These are phyloP conservation scores for Itoplectis maculator DNA, from an alignment of 2,888 invertebrate species.

Conservation along the genomic window DNA sequence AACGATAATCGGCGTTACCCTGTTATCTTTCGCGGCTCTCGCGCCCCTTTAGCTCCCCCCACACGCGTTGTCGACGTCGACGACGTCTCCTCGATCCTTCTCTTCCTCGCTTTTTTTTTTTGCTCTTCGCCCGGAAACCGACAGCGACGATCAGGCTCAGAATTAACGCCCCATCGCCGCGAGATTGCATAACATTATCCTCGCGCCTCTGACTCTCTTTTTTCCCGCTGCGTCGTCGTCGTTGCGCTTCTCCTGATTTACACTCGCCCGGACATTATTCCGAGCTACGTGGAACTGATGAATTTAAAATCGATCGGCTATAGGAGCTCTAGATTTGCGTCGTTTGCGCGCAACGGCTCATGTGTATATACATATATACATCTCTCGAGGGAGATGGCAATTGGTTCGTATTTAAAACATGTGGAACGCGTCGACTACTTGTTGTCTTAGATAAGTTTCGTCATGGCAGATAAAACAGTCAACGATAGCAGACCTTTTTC, in stretches of 20 bases:
- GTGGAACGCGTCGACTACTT: too few relatives aligned
- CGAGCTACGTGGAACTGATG: conserved; percentile 24
- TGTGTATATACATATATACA: not conserved
- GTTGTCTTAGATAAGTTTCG: too few relatives aligned
- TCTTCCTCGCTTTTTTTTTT: conserved; percentile 54
- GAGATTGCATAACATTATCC: conserved; percentile 71
- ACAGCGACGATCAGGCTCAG: conserved; percentile 48
- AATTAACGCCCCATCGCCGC: conserved; percentile 56
- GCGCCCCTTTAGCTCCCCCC: conserved; percentile 61
- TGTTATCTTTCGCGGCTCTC: conserved; percentile 75
- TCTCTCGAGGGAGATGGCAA: not conserved
- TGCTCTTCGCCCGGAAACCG: conserved; percentile 64
- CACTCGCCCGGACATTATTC: conserved; percentile 14
- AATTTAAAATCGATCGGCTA: not conserved
- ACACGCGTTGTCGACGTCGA: conserved; percentile 41
- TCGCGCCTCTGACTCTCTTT: conserved; percentile 51
- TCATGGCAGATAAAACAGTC: too few relatives aligned
- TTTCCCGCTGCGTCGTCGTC: conserved; percentile 51
- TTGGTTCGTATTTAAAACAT: too few relatives aligned
- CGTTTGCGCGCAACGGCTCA: too few relatives aligned
- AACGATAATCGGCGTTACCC: conserved; percentile 76
- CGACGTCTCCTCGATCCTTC: conserved; percentile 60
- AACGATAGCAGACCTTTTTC: too few relatives aligned
- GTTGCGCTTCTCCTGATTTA: not conserved
- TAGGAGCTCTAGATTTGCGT: not conserved